Base-by-base conservation (phyloP, 2,113 vertebrate species). In the Cercopithecus mona region DNA sequence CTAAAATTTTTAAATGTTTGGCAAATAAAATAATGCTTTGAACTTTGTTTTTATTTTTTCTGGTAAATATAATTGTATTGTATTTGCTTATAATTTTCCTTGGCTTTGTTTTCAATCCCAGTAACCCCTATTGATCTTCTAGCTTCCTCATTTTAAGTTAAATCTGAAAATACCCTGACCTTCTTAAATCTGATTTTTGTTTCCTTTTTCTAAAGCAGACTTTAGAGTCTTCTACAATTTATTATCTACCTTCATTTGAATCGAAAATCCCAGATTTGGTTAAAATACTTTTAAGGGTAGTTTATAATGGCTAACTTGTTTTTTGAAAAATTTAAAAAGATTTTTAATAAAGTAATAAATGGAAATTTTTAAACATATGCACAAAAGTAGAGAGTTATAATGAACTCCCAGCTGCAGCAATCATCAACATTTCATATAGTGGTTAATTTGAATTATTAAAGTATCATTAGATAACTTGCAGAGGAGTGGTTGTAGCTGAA, bases 91-190 rank as follows among this genome's bases (percentile, higher is more conserved):
- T 52, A 81, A 35, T 20, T 79, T 66, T 55, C 43, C 48, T 93
- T 96, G 48, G 18, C 52, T 91, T 88, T 93, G 35, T 84, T 88
- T 95, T 96, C 52, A 85, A 87, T 68, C 66, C 72, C 38, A 25
- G 6, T 84, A 18, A 76, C 20, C 88, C 48, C 73, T 89, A 20
- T 93, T 92, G 45, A 50, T 82, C 68, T 78, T 93, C 73, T 1
- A 93, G 23, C 66, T 96, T 92, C 90, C 66, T 70, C 50, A 82
- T 93, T 95, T 90, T 90, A 88, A 93, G 45, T 85, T n/a, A 78
- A 75, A 96, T 82, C 78, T 94, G 59, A 91, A 96, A 88, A 82
- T 81, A 8, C 38, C 45, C 57, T 30, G 14, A 84, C 14, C 11
- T 91, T 40, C 27, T 93, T 82, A 79, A 66, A 75, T 96, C 45